These are phyloP conservation scores for Gasterosteus aculeatus DNA, from an alignment of 2,113 vertebrate species.

Conservation along the genomic window DNA sequence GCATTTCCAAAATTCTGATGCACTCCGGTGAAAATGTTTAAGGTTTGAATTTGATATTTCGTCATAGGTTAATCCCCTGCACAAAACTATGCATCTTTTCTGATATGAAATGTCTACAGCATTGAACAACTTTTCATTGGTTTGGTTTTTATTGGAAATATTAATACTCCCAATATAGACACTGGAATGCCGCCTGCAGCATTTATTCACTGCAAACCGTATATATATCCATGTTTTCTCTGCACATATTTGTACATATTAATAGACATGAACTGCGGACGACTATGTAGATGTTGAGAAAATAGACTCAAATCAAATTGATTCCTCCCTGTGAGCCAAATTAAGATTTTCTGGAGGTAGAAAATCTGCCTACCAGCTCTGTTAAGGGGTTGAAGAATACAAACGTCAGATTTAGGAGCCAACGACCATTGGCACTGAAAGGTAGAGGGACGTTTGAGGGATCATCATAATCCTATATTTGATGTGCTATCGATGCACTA, in stretches of 20 bases:
- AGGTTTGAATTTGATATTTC: conserved; percentile 43
- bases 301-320: not conserved
- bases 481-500: not conserved
- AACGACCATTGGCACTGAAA: no score
- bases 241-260: conserved; percentile 19
- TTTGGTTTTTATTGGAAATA: not conserved
- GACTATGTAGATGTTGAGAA: not conserved
- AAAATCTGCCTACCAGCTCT: not conserved
- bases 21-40: conserved; percentile 18
- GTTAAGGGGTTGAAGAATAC: not conserved
- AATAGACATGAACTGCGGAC: not conserved
- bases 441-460: not conserved
- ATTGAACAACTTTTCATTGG: conserved; percentile 3
- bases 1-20: conserved; percentile 18
- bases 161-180: conserved; percentile 2
- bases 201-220: conserved; percentile 5
- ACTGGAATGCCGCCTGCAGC: conserved; percentile 5
- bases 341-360: not conserved
- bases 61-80: conserved; percentile 16
- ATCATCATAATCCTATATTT: not conserved
- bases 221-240: conserved; percentile 9
- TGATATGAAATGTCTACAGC: conserved; percentile 20
- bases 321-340: no score
- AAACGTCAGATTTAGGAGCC: not conserved
- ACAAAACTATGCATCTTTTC: conserved; percentile 45